Conservation (phyloP, 2,888 invertebrate genomes). For the Idaea dimidiata region DNA sequence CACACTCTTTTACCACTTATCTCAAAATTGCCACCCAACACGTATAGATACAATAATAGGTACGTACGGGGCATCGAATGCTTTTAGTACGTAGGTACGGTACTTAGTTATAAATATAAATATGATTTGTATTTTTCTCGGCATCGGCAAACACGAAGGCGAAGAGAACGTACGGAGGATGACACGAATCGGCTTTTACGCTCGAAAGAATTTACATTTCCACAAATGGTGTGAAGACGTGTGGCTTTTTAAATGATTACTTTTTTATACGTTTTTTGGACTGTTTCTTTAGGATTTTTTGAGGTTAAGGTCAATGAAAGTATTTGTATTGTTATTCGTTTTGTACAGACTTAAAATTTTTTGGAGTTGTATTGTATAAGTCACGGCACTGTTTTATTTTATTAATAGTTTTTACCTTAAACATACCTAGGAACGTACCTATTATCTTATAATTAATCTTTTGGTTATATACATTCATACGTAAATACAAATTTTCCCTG, state of each 20-base stretch:
- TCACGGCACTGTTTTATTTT: too few relatives aligned
- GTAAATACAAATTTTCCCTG: too few relatives aligned
- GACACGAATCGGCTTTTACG: constrained; percentile 71
- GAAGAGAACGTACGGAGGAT: constrained; percentile 41
- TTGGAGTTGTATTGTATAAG: too few relatives aligned
- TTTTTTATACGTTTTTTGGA: constrained; percentile 14
- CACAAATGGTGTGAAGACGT: constrained; percentile 42
- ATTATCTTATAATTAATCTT: too few relatives aligned
- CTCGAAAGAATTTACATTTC: constrained; percentile 51
- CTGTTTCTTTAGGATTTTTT: constrained; percentile 16
- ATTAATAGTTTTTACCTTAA: too few relatives aligned
- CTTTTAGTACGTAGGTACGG: constrained; percentile 31
- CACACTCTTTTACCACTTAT: constrained; percentile 44
- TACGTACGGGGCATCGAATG: constrained; percentile 36
- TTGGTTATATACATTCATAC: too few relatives aligned
- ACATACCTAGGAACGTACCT: too few relatives aligned
- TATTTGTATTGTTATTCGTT: neutral
- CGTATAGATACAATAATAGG: constrained; percentile 6
- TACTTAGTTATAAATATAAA: constrained; percentile 37
- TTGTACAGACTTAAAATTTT: too few relatives aligned
- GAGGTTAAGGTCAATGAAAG: constrained; percentile 8
- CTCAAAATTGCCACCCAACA: constrained; percentile 48
- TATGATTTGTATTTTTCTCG: constrained; percentile 56
- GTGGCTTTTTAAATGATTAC: constrained; percentile 36
- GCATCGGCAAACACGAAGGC: constrained; percentile 51